Conservation (phyloP, 2,888 invertebrate species). For the Acleris literana region DNA sequence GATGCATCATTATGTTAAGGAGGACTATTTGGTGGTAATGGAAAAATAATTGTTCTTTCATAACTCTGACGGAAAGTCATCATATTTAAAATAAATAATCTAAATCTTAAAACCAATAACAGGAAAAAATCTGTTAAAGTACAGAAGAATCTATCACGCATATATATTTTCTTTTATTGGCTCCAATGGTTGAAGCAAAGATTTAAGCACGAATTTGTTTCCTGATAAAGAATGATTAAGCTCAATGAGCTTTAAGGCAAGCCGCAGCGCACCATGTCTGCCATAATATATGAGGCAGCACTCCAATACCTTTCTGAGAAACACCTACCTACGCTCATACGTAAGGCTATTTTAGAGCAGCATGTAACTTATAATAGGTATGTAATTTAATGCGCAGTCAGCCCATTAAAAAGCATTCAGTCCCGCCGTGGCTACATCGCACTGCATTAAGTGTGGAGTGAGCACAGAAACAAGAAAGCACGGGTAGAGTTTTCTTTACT, state of each 20-base stretch:
- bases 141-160: background rate
- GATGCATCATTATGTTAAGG: constrained; percentile 1
- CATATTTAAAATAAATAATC: too few relatives aligned
- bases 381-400: constrained; percentile 61
- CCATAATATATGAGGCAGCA: constrained; percentile 38
- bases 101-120: background rate
- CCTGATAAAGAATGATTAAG: constrained; percentile 21
- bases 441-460: constrained; percentile 53
- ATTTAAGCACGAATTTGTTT: background rate
- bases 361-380: constrained; percentile 59
- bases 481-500: constrained; percentile 38
- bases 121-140: background rate
- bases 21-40: background rate
- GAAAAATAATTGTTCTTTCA: background rate
- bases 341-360: constrained; percentile 51
- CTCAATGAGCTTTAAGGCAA: constrained; percentile 25
- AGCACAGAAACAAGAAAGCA: constrained; percentile 31
- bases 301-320: constrained; percentile 51
- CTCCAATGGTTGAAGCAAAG: background rate
- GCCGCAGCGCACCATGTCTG: constrained; percentile 11
- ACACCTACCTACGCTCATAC: constrained; percentile 45
- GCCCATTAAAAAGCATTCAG: constrained; percentile 76
- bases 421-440: constrained; percentile 54
- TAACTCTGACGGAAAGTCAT: too few relatives aligned
- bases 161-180: background rate